Evolutionary conservation across 1,140 invertebrate genomes (phyloP), one percentile per base, ranked within the genome.

Genomic region (Brachionus rubens): DNA sequence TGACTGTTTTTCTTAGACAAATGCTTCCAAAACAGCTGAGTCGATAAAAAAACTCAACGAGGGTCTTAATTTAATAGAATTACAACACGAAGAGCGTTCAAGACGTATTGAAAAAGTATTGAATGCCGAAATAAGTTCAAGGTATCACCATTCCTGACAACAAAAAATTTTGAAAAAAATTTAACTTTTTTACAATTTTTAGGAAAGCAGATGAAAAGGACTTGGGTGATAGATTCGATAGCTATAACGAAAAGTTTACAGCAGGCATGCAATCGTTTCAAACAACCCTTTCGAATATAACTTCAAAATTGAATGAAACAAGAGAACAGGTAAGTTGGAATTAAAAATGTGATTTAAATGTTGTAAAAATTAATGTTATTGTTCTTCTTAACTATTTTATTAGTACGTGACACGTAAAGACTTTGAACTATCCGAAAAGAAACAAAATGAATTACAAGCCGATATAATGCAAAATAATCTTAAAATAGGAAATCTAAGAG

Each of bases 91-190:
- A 21, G 81, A 83, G 59, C 79, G 81, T 48, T 82, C 80, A 65
- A 80, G 81, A 72, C 80, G 81, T 52, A 77, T 81, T 46, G 83
- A 84, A 76, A 82, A 83, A 77, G 77, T 85, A 12, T 78, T 85
- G 26, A 78, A 80, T 24, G 83, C 83, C 40, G 83, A 85, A 77
- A 84, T 85, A 28, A 82, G 82, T 67, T 82, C 82, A 46, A 81
- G 82, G 83, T 83, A 70, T 9, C 33, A 5, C 33, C 4, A 36
- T 36, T 36, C 9, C 9, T 36, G 33, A 36, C 3, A 36, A 36
- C 3, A 9, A 36, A 36, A 36, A 52, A 24, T 21, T 52, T 21
- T 9, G 16, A 16, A 52, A 21, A 19, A 30, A 28, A 67, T 26
- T 47, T 41, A 14, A 67, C 4, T 6, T 43, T 21, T 67, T 14